These are phyloP conservation scores for Ennomos fuscantarius DNA, from an alignment of 2,888 invertebrate genomes.

Conservation along the genomic window DNA sequence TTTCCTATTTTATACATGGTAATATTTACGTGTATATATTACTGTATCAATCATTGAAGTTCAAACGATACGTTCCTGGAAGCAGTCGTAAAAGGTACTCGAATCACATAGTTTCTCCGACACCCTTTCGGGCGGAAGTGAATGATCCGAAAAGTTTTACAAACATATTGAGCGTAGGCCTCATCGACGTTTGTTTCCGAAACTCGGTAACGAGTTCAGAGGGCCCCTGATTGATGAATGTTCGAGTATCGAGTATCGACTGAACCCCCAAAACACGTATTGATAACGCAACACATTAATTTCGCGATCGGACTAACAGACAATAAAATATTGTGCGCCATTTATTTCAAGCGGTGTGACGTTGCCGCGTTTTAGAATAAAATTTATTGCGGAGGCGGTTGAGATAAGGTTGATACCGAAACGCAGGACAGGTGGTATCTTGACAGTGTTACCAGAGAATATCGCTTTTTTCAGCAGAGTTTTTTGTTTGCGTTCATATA, in stretches of 20 bases:
- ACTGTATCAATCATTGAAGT: too few species aligned
- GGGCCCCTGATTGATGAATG: conserved; percentile 79
- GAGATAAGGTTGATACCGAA: conserved; percentile 25
- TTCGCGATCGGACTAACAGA: conserved; percentile 51
- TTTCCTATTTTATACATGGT: too few species aligned
- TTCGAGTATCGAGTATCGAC: conserved; percentile 50
- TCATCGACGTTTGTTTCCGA: conserved; percentile 58
- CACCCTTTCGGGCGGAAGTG: conserved; percentile 72
- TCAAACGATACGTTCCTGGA: too few species aligned
- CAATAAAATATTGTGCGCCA: conserved; percentile 54
- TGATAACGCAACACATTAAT: conserved; percentile 72
- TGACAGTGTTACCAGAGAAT: not conserved
- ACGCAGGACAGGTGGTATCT: not conserved
- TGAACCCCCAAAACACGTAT: conserved; percentile 58
- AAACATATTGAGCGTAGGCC: conserved; percentile 67
- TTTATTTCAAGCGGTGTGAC: conserved; percentile 47
- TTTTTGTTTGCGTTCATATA: too few species aligned
- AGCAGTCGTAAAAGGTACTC: not conserved
- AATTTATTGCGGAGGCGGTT: conserved; percentile 33
- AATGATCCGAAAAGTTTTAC: conserved; percentile 80
- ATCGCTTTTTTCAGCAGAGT: not conserved
- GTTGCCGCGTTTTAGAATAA: conserved; percentile 40
- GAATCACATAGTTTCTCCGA: conserved; percentile 38
- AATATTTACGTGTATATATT: too few species aligned
- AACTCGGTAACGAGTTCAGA: conserved; percentile 80